Evolutionary conservation across 2,797 vertebrate genomes (phyloP).

Genomic region (Xiphorhynchus erythropygius): DNA sequence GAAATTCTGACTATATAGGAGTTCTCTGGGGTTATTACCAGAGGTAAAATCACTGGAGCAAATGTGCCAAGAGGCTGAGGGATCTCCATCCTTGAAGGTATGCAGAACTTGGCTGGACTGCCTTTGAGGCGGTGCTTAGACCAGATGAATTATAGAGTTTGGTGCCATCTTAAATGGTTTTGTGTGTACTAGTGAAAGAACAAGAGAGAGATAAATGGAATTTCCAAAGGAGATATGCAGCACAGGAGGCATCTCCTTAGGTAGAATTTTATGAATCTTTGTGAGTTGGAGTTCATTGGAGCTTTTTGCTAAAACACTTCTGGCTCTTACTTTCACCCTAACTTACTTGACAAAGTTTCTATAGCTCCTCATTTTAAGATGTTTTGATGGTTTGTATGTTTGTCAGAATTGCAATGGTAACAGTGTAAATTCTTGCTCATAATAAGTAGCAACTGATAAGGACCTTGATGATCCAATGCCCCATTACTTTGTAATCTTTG

Average conservation of each 20-base stretch:
- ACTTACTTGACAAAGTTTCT: background rate
- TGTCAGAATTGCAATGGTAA: background rate
- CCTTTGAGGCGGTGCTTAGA: background rate
- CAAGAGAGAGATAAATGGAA: background rate
- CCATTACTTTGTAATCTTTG: background rate
- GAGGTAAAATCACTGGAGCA: background rate
- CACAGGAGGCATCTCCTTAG: background rate
- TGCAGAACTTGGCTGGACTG: background rate
- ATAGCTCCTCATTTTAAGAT: background rate
- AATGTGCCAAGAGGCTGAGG: background rate
- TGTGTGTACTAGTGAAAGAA: background rate
- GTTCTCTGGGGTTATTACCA: accelerated
- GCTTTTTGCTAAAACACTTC: background rate
- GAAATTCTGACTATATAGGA: background rate
- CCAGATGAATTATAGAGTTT: background rate
- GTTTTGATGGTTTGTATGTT: background rate
- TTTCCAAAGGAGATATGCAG: background rate
- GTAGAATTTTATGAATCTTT: background rate
- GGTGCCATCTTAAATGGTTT: background rate
- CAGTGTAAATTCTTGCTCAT: background rate
- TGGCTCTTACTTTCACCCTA: background rate
- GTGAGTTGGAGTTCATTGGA: background rate
- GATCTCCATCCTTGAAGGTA: background rate
- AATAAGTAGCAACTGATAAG: background rate
- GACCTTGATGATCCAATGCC: background rate